These are phyloP conservation scores for Ceratoteleas bidentatus DNA, from an alignment of 1,140 invertebrate genomes.

Conservation along the genomic window DNA sequence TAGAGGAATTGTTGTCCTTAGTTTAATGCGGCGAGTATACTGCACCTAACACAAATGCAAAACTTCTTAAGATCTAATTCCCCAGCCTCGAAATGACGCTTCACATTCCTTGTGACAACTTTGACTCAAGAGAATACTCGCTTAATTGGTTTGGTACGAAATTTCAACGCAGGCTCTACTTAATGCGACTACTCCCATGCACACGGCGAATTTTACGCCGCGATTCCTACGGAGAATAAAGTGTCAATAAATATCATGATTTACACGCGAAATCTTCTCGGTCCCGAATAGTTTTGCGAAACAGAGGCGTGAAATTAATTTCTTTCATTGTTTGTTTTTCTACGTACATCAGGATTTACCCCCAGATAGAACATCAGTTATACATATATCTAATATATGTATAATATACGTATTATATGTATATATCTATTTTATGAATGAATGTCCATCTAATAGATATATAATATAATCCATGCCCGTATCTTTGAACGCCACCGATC, in stretches of 20 bases:
- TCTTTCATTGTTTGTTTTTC: too few species aligned
- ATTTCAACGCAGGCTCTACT: constrained; percentile 49
- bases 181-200: constrained; percentile 31
- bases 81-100: constrained; percentile 44
- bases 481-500: too few species aligned
- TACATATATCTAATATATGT: too few species aligned
- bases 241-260: constrained; percentile 31
- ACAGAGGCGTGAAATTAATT: too few species aligned
- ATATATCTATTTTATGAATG: too few species aligned
- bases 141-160: constrained; percentile 59
- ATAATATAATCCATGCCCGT: too few species aligned
- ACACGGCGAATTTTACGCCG: constrained; percentile 32
- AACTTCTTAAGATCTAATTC: constrained; percentile 53
- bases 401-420: too few species aligned
- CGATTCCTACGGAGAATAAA: constrained; percentile 25
- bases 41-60: constrained; percentile 27
- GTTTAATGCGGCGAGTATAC: constrained; percentile 22
- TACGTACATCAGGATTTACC: too few species aligned
- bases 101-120: constrained; percentile 60
- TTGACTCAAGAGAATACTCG: constrained; percentile 54
- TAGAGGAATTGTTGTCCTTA: constrained; percentile 26
- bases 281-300: too few species aligned
- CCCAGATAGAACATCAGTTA: too few species aligned
- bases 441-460: too few species aligned
- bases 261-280: too few species aligned